phyloP scores from a whole-genome alignment of 2,888 invertebrate genomes.

The Pseudococcus viburni region DNA sequence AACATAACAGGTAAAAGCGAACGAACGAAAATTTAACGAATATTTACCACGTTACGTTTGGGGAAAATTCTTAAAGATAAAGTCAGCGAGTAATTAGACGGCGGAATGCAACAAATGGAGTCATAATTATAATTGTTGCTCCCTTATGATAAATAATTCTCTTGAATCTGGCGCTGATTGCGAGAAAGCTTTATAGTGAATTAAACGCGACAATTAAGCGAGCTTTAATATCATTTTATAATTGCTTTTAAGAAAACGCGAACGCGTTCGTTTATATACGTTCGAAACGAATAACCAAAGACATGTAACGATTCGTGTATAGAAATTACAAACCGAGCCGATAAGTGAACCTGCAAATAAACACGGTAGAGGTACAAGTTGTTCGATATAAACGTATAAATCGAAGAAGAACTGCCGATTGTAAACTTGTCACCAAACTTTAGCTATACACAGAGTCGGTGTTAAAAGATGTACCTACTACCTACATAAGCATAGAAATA shows the following conservation, averaged over 20 bases:
- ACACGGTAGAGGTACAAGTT: neutral
- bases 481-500: neutral
- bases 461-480: slow-evolving; percentile 5
- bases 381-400: neutral
- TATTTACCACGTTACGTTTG: slow-evolving; percentile 36
- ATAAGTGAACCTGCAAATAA: neutral
- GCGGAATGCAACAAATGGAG: slow-evolving; percentile 36
- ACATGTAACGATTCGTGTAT: slow-evolving; percentile 1
- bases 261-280: neutral
- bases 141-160: slow-evolving; percentile 47
- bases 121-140: slow-evolving; percentile 37
- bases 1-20: neutral
- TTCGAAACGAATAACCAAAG: neutral
- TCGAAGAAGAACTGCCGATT: slow-evolving; percentile 10
- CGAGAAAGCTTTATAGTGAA: slow-evolving; percentile 16
- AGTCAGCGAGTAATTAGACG: slow-evolving; percentile 3
- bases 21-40: slow-evolving; percentile 6
- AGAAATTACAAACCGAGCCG: neutral
- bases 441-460: neutral
- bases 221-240: slow-evolving; percentile 24
- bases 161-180: slow-evolving; percentile 25
- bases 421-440: slow-evolving; percentile 3
- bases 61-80: slow-evolving; percentile 37
- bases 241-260: slow-evolving; percentile 12
- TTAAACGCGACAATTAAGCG: slow-evolving; percentile 29